phyloP scores from a whole-genome alignment of 2,888 invertebrate species.

The Deilephila porcellus region DNA sequence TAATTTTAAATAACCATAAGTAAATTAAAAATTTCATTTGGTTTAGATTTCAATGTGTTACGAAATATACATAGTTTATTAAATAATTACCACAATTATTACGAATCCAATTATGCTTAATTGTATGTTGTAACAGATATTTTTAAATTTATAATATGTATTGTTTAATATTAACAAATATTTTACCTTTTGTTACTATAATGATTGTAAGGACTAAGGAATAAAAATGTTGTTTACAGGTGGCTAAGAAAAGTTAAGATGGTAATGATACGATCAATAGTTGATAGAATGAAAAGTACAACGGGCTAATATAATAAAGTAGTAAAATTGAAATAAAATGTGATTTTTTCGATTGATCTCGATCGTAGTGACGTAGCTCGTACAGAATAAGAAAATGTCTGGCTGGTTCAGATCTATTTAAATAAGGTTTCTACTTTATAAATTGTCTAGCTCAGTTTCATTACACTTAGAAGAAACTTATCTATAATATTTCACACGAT shows the following conservation, averaged over 20 bases:
- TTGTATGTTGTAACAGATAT: no score
- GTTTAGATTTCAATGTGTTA: no score
- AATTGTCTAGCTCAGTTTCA: constrained; percentile 37
- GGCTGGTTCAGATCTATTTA: constrained; percentile 59
- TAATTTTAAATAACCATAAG: no score
- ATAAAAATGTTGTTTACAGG: neutral
- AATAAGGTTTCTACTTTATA: constrained; percentile 46
- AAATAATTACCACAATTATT: no score
- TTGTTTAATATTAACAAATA: no score
- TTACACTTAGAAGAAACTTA: constrained; percentile 29
- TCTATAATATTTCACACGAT: neutral
- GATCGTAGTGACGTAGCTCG: constrained; percentile 38
- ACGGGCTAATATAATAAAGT: neutral
- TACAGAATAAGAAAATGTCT: constrained; percentile 46
- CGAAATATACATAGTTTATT: no score
- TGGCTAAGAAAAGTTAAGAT: no score
- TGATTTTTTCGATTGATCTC: constrained; percentile 38
- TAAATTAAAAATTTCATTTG: no score
- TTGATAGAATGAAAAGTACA: neutral
- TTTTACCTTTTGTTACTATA: no score
- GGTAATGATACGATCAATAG: neutral
- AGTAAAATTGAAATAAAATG: constrained; percentile 29
- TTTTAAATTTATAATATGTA: no score
- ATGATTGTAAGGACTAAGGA: neutral
- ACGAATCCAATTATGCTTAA: no score